Conservation (phyloP, 2,797 vertebrate species). For the Valencia hispanica region DNA sequence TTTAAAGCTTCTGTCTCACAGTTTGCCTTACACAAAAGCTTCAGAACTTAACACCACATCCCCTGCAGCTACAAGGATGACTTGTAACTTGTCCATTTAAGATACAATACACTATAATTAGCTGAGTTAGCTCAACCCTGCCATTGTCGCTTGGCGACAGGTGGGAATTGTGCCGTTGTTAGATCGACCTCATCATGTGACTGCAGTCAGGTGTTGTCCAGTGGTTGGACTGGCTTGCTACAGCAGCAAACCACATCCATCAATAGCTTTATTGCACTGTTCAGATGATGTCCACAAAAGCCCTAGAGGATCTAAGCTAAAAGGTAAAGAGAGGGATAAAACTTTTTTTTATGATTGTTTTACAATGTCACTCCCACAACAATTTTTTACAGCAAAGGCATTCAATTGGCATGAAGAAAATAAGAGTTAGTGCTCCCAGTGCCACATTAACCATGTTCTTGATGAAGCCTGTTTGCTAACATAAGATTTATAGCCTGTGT, state of each 20-base stretch:
- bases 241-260: constrained; percentile 82
- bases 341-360: constrained; percentile 67
- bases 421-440: constrained; percentile 74
- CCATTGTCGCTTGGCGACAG: constrained; percentile 83
- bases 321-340: constrained; percentile 32
- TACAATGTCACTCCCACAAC: constrained; percentile 77
- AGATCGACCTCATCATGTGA: constrained; percentile 84
- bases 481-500: constrained; percentile 76
- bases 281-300: constrained; percentile 76
- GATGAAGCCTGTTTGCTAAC: constrained; percentile 56
- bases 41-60: constrained; percentile 75
- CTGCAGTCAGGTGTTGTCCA: constrained; percentile 82
- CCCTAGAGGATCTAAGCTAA: constrained; percentile 42
- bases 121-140: constrained; percentile 74
- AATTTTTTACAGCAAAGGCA: constrained; percentile 73
- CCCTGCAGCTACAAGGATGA: constrained; percentile 66
- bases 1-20: constrained; percentile 74
- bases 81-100: constrained; percentile 75
- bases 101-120: constrained; percentile 80
- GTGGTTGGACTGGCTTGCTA: constrained; percentile 75
- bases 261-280: constrained; percentile 76
- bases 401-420: constrained; percentile 58
- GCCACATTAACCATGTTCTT: constrained; percentile 75
- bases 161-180: constrained; percentile 81
- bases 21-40: constrained; percentile 70